A percentile compares a stretch with the other conserved stretches of the same genome.
These are phyloP conservation scores for Amphipoea lucens DNA, from an alignment of 2,888 invertebrate species.

Conservation along the genomic window DNA sequence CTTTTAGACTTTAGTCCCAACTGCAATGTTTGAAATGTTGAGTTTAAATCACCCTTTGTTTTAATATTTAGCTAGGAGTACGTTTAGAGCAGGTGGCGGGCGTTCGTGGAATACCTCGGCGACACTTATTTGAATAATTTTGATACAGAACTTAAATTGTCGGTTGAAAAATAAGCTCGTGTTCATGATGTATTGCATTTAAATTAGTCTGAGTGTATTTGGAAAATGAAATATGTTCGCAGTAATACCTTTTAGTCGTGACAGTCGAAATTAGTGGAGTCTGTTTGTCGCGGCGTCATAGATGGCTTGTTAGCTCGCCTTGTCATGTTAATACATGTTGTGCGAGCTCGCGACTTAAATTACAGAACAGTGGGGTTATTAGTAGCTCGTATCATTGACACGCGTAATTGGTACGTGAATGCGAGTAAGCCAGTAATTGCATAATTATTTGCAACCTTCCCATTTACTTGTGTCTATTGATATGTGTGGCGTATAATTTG, in stretches of 20 bases:
- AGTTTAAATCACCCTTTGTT: slow-evolving; percentile 57
- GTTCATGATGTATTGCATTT: slow-evolving; percentile 53
- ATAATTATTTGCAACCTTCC: slow-evolving; percentile 69
- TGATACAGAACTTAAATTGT: slow-evolving; percentile 38
- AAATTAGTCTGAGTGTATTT: slow-evolving; percentile 40
- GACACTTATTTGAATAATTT: slow-evolving; percentile 62
- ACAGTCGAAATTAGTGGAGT: slow-evolving; percentile 74
- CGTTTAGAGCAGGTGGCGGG: slow-evolving; percentile 29
- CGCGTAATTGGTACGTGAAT: slow-evolving; percentile 71
- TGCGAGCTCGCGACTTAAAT: slow-evolving; percentile 66
- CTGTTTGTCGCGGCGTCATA: slow-evolving; percentile 71
- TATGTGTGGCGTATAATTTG: slow-evolving; percentile 54
- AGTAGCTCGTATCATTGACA: slow-evolving; percentile 69
- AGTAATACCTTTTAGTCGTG: slow-evolving; percentile 53
- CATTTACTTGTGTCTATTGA: slow-evolving; percentile 61
- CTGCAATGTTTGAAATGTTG: slow-evolving; percentile 59
- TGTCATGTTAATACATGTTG: slow-evolving; percentile 81
- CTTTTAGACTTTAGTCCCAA: slow-evolving; percentile 66
- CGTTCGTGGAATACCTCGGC: slow-evolving; percentile 22
- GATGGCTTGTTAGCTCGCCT: slow-evolving; percentile 76
- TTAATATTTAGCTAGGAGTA: slow-evolving; percentile 54
- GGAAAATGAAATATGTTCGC: slow-evolving; percentile 60
- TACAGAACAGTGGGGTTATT: slow-evolving; percentile 71
- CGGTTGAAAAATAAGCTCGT: slow-evolving; percentile 50
- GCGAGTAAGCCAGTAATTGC: slow-evolving; percentile 70